A percentile compares a stretch with the other conserved stretches of the same genome.
These are phyloP conservation scores for Centruroides sculpturatus DNA, from an alignment of 1,140 invertebrate genomes.

Conservation along the genomic window DNA sequence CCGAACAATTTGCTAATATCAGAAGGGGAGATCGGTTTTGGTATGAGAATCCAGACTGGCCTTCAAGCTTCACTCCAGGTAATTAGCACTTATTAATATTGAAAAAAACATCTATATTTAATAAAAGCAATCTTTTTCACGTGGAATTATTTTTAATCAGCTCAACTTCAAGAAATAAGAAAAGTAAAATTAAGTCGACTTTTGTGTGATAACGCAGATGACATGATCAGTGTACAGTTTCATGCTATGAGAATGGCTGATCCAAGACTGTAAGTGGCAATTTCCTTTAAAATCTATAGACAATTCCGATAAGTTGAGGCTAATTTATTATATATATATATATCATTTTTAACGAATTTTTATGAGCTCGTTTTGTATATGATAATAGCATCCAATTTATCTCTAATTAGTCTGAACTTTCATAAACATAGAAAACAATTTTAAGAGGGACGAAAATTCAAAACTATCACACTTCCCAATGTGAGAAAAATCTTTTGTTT, in stretches of 20 bases:
- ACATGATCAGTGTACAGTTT: conserved; percentile 39
- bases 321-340: background rate
- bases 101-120: too few relatives aligned
- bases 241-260: conserved; percentile 17
- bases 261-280: conserved; percentile 9
- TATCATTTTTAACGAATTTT: background rate
- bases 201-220: conserved; percentile 43
- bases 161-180: conserved; percentile 31
- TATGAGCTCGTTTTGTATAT: background rate
- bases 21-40: conserved; percentile 88
- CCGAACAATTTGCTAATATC: conserved; percentile 84
- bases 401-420: background rate
- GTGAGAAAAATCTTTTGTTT: background rate
- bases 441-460: background rate
- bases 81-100: background rate
- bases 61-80: conserved; percentile 46
- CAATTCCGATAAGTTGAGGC: too few relatives aligned
- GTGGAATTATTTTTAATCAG: background rate
- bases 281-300: too few relatives aligned
- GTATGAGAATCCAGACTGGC: conserved; percentile 63
- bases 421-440: background rate
- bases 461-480: too few relatives aligned
- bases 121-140: too few relatives aligned
- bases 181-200: conserved; percentile 37
- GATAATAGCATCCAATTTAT: background rate